Evolutionary conservation across 2,113 vertebrate species (phyloP).

Genomic region (Prunella fulvescens): DNA sequence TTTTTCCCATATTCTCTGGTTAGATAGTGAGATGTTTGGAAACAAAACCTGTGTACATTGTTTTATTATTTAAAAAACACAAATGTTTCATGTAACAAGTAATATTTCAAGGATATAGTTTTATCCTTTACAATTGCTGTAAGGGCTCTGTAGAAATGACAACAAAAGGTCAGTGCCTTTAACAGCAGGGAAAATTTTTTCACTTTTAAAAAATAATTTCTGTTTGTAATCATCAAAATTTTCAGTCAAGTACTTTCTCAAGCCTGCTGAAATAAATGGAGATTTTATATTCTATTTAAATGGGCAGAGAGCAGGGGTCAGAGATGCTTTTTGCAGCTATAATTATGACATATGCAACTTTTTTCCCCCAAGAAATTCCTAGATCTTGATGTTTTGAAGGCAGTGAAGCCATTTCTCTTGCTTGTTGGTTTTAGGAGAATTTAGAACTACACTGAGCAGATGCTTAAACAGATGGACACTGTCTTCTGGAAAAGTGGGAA

Average conservation of each 20-base stretch:
- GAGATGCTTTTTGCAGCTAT: background rate
- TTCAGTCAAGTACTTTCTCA: background rate
- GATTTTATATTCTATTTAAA: background rate
- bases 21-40: background rate
- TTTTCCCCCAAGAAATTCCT: background rate
- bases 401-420: slow-evolving; percentile 38
- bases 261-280: background rate
- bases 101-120: background rate
- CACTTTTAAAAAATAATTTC: background rate
- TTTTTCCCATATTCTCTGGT: background rate
- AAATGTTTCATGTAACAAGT: background rate
- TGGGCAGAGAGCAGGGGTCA: background rate
- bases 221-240: background rate
- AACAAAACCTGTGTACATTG: background rate
- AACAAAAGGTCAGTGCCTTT: background rate
- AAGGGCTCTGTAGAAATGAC: background rate
- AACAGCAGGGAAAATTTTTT: background rate
- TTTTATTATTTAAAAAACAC: background rate
- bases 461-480: slow-evolving; percentile 73
- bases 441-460: slow-evolving; percentile 68
- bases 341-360: background rate
- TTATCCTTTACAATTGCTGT: background rate
- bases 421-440: slow-evolving; percentile 53
- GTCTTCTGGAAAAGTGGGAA: slow-evolving; percentile 55
- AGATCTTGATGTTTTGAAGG: slow-evolving; percentile 1